Evolutionary conservation across 2,797 vertebrate genomes (phyloP), one percentile per base, ranked within the genome.

Genomic region (Phoebastria nigripes): DNA sequence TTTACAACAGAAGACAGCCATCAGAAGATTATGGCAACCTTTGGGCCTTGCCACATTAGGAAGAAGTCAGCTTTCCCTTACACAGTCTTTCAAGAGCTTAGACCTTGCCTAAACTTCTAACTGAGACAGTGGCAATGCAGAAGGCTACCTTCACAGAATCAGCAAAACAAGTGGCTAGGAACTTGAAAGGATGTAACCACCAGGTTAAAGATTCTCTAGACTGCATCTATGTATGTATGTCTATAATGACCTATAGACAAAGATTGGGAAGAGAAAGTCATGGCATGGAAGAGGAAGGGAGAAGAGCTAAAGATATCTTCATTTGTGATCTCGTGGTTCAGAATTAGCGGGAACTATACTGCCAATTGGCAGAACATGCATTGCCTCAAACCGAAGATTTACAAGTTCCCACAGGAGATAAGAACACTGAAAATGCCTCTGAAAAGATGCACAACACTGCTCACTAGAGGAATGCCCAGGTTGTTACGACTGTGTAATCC

Each of bases 151-250:
- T 28, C 16, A 65, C 22, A 63, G 21, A 78, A 70, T 12, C 28
- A 79, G 25, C 37, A 87, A 46, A 89, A 69, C 7, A 4, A 72
- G 42, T 2, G 2, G 9, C 42, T 51, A 73, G 35, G 25, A 91
- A 26, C 49, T 28, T 37, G 14, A 84, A 84, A 78, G 35, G 28
- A 63, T 20, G 4, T 17, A 67, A n/a, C 21, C 25, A 74, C 4
- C 9, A 63, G 4, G 0, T 37, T 12, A 35, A 62, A 35, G 11
- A 37, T 31, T 44, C 35, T 39, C 52, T 29, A 59, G 18, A 55
- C 24, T 31, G 21, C 12, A 51, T 41, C 67, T 66, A 24, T 16
- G 9, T 1, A 0, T 10, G 0, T 2, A 12, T 58, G 37, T 55
- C 13, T 61, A 26, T 14, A 62, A 65, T 11, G 11, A 52, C 44